Evolutionary conservation across 2,797 vertebrate species (phyloP).

Genomic region (Rhinella marina): DNA sequence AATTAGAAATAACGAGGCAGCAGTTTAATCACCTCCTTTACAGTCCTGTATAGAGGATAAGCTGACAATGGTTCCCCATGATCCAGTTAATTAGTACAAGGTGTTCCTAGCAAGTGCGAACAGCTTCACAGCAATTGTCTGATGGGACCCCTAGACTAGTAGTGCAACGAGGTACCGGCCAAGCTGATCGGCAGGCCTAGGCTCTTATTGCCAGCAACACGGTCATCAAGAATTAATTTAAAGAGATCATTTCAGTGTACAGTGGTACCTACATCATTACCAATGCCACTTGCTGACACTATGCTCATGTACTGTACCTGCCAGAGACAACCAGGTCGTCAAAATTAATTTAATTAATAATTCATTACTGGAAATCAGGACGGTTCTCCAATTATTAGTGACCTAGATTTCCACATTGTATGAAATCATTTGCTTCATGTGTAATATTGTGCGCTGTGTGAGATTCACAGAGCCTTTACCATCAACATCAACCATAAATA

Average conservation of each 20-base stretch:
- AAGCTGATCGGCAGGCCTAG: background rate
- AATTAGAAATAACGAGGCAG: background rate
- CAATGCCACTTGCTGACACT: background rate
- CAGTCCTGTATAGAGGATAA: background rate
- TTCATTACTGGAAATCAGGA: conserved; percentile 1
- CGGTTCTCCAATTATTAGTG: background rate
- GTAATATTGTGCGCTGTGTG: background rate
- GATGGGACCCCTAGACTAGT: conserved; percentile 16
- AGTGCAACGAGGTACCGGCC: background rate
- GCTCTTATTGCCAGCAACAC: background rate
- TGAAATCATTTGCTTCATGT: background rate
- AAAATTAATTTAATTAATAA: conserved; percentile 30
- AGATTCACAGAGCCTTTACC: background rate
- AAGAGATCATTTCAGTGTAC: background rate
- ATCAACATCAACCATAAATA: background rate
- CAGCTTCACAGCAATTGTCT: conserved; percentile 9
- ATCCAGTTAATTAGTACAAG: conserved; percentile 52
- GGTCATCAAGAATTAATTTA: background rate
- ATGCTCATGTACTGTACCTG: background rate
- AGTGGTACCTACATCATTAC: background rate
- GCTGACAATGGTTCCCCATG: conserved; percentile 18
- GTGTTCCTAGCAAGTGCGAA: conserved; percentile 8
- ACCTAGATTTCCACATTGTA: conserved; percentile 15
- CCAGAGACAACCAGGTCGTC: background rate
- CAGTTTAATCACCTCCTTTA: conserved; percentile 14